Evolutionary conservation across 2,888 invertebrate genomes (phyloP), one percentile per base, ranked within the genome.

Genomic region (Phasia obesa): DNA sequence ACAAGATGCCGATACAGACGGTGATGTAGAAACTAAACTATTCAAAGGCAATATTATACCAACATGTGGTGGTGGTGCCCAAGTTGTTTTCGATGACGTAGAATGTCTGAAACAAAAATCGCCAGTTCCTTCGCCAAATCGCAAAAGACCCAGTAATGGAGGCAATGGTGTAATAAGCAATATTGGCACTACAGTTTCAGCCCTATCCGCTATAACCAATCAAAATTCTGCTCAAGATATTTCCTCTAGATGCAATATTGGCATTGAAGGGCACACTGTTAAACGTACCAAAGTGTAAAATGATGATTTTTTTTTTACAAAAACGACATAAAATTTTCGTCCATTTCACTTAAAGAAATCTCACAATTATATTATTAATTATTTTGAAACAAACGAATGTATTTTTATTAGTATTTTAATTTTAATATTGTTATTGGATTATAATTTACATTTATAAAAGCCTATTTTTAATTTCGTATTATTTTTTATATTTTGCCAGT

Each of bases 31-130:
- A 91, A 99, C 99, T 0, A 96, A 96, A 87, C 90, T 98, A 17
- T 97, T 96, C 89, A 99, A 98, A 94, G 99, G 96, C 15, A 97
- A 99, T 90, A 96, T 99, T 3, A 94, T 98, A 2, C 97, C 97
- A 0, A 99, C 99, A 0, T 95, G 95, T 76, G 96, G 97, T 1
- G 99, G 99, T 0, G 99, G 99, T 0, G 97, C 98, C 0, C 98
- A 99, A 88, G 96, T 99, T 0, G 95, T 98, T 27, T 98, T 99
- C 89, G 96, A 97, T 86, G 99, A 99, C 91, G 96, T 99, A 1
- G 99, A 99, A 90, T 95, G 95, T 88, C 90, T 98, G 9, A 95
- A 94, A 85, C 97, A 97, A 88, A 93, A 94, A 87, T 96, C 96
- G 0, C 97, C 97, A 0, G 94, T 93, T 0, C 90, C 88, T 51